These are phyloP conservation scores for Periophthalmodon schlosseri DNA, from an alignment of 2,113 vertebrate genomes.

Conservation along the genomic window DNA sequence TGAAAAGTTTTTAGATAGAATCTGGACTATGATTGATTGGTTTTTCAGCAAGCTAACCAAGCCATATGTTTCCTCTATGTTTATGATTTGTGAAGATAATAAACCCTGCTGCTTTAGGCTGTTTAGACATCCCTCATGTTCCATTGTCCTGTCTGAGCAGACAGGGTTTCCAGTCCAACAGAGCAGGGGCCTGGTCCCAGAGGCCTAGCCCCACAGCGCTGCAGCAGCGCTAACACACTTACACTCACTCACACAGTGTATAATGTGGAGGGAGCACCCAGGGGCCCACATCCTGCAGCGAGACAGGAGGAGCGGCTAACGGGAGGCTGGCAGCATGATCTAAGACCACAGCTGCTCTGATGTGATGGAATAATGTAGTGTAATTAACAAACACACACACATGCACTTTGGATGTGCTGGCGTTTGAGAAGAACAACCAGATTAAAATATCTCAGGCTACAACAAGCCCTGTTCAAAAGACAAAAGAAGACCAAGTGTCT, in stretches of 20 bases:
- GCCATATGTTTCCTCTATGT: not conserved
- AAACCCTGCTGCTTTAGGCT: slow-evolving; percentile 30
- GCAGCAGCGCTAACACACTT: slow-evolving; percentile 40
- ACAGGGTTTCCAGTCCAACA: slow-evolving; percentile 59
- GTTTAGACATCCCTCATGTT: slow-evolving; percentile 37
- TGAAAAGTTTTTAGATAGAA: not conserved
- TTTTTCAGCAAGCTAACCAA: not conserved
- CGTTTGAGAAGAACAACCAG: not conserved
- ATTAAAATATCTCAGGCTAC: not conserved
- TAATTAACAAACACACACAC: slow-evolving; percentile 6
- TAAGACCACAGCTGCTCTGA: slow-evolving; percentile 89
- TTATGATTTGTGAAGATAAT: slow-evolving; percentile 8
- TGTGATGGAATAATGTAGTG: slow-evolving; percentile 64
- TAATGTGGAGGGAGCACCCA: slow-evolving; percentile 36
- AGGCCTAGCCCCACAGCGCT: slow-evolving; percentile 44
- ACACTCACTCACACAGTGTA: slow-evolving; percentile 42
- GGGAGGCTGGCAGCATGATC: slow-evolving; percentile 79
- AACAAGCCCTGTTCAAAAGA: not conserved
- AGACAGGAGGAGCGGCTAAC: slow-evolving; percentile 85
- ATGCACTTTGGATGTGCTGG: not conserved
- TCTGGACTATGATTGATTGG: not conserved
- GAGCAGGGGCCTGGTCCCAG: slow-evolving; percentile 57
- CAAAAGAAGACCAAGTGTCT: not conserved
- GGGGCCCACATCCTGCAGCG: slow-evolving; percentile 77
- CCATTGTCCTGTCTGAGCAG: slow-evolving; percentile 59